Percentiles rank a stretch among this genome's conserved stretches.
These are phyloP conservation scores for Chironomus tepperi DNA, from an alignment of 1,140 invertebrate species.

Conservation along the genomic window DNA sequence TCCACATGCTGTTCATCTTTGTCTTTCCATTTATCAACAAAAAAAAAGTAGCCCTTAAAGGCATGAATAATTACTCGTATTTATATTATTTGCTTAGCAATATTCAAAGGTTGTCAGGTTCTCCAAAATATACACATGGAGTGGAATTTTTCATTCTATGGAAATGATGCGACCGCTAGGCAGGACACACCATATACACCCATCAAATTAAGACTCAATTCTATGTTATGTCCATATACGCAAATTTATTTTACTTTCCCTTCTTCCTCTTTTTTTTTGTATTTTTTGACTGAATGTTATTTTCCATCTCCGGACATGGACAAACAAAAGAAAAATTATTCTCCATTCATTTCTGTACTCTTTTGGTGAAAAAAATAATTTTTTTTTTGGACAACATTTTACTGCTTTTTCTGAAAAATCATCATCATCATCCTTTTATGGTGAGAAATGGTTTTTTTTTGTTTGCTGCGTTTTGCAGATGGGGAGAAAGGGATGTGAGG, in stretches of 20 bases:
- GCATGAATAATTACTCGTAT: conserved; percentile 21
- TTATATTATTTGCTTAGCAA: conserved; percentile 24
- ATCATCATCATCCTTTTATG: conserved; percentile 11
- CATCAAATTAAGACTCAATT: conserved; percentile 22
- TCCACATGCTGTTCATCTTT: background rate
- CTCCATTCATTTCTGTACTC: background rate
- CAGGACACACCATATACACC: background rate
- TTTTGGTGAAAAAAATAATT: background rate
- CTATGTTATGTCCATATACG: background rate
- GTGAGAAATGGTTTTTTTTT: conserved; percentile 3
- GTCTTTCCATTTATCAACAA: background rate
- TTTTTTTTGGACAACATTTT: background rate
- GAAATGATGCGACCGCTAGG: background rate
- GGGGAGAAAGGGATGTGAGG: too few species aligned
- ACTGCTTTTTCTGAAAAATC: conserved; percentile 7
- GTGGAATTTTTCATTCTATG: background rate
- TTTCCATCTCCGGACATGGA: background rate
- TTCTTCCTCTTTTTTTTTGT: background rate
- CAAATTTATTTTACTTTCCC: background rate
- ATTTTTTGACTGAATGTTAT: background rate
- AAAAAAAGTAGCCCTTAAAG: background rate
- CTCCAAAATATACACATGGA: background rate
- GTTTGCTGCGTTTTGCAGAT: background rate
- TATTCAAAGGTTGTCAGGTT: background rate
- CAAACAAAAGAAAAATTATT: conserved; percentile 15